Evolutionary conservation across 2,113 vertebrate species (phyloP).

Genomic region (Equus quagga): DNA sequence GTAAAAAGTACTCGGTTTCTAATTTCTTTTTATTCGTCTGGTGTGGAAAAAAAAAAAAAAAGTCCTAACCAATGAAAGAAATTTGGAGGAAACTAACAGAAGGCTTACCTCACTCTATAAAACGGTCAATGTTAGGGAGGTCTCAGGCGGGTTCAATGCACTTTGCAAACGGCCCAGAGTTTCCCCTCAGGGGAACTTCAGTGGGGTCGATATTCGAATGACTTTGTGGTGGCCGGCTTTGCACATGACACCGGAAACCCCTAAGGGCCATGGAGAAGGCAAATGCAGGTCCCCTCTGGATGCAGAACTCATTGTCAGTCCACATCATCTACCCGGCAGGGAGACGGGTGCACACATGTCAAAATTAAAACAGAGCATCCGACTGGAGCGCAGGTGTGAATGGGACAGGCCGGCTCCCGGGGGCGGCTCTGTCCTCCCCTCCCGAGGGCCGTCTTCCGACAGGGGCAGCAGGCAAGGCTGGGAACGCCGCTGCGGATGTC

Average conservation of each 20-base stretch:
- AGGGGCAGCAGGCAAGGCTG: accelerated
- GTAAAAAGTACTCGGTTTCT: background rate
- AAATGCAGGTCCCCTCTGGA: accelerated
- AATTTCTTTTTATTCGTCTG: background rate
- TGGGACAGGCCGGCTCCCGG: accelerated
- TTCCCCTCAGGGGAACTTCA: accelerated
- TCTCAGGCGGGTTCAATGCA: accelerated
- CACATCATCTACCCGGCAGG: accelerated
- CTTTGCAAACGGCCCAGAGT: too few species aligned
- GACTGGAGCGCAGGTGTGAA: accelerated
- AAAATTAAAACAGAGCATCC: too few species aligned
- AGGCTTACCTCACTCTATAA: background rate
- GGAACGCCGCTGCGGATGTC: accelerated
- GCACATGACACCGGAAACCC: background rate
- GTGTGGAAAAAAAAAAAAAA: background rate
- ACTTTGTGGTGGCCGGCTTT: accelerated
- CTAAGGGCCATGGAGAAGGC: accelerated
- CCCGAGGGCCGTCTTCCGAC: accelerated
- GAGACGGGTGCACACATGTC: accelerated
- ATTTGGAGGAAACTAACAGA: background rate
- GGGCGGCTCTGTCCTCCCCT: accelerated
- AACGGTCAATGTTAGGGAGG: accelerated
- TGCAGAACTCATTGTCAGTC: background rate
- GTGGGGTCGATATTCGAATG: too few species aligned
- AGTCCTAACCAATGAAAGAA: background rate